Percentiles rank a stretch among this genome's conserved stretches.
phyloP scores from a whole-genome alignment of 2,888 invertebrate genomes.

The Gordius sp. region DNA sequence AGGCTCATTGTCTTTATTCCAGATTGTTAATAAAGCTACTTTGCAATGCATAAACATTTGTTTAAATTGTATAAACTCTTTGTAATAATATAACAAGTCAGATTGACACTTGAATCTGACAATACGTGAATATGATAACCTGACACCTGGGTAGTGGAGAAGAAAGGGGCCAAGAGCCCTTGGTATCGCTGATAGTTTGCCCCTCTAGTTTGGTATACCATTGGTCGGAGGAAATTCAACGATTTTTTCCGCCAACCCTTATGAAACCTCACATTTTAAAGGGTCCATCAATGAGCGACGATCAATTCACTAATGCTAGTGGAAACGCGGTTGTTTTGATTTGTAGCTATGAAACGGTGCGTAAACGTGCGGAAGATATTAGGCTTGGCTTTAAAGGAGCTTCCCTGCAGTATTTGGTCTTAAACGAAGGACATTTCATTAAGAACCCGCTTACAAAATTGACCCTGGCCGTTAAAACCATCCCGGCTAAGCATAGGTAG shows the following conservation, averaged over 20 bases:
- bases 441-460: slow-evolving; percentile 86
- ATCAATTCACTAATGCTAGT: too few relatives aligned
- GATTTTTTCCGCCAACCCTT: slow-evolving; percentile 42
- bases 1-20: too few relatives aligned
- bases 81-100: too few relatives aligned
- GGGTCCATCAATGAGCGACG: too few relatives aligned
- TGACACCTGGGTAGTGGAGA: neutral
- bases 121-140: too few relatives aligned
- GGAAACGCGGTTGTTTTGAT: too few relatives aligned
- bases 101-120: too few relatives aligned
- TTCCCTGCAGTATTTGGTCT: slow-evolving; percentile 72
- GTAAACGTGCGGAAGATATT: slow-evolving; percentile 14
- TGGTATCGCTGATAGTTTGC: slow-evolving; percentile 73
- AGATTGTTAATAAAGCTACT: too few relatives aligned
- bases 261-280: slow-evolving; percentile 8
- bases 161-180: slow-evolving; percentile 29
- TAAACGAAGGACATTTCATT: slow-evolving; percentile 91
- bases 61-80: too few relatives aligned
- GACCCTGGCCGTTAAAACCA: slow-evolving; percentile 16
- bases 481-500: neutral
- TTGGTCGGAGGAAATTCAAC: slow-evolving; percentile 88
- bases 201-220: slow-evolving; percentile 87
- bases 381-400: neutral
- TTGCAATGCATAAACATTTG: too few relatives aligned
- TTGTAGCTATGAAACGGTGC: slow-evolving; percentile 21